These are phyloP conservation scores for Dryoscopus gambensis DNA, from an alignment of 2,113 vertebrate genomes.

Conservation along the genomic window DNA sequence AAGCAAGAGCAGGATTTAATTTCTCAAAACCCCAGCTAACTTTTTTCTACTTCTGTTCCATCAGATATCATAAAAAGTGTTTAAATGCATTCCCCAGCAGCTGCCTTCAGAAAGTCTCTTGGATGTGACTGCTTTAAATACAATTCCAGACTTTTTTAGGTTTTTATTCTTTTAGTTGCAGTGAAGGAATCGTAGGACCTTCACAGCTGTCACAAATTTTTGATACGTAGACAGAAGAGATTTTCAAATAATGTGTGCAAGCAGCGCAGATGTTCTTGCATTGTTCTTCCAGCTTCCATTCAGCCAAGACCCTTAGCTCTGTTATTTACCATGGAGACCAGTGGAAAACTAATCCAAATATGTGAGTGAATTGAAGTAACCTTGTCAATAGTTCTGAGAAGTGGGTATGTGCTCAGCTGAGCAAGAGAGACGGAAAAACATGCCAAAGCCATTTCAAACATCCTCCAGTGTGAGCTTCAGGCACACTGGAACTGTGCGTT, in stretches of 20 bases:
- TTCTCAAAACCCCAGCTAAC: background rate
- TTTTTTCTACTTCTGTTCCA: background rate
- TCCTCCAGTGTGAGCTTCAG: background rate
- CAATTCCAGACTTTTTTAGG: background rate
- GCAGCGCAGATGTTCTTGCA: slow-evolving; percentile 29
- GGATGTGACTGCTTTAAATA: background rate
- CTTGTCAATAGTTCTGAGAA: slow-evolving; percentile 51
- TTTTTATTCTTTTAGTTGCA: background rate
- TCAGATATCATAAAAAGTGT: background rate
- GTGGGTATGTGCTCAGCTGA: background rate
- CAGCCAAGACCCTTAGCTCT: background rate
- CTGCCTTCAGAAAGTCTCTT: slow-evolving; percentile 1
- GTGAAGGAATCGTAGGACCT: background rate
- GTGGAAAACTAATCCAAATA: slow-evolving; percentile 38
- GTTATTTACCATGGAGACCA: slow-evolving; percentile 55
- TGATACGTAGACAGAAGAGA: slow-evolving; percentile 31
- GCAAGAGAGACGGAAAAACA: slow-evolving; percentile 7
- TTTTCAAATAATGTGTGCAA: background rate
- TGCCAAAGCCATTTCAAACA: slow-evolving; percentile 12
- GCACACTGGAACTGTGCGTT: background rate
- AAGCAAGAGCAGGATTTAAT: background rate
- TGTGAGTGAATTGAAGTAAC: slow-evolving; percentile 21
- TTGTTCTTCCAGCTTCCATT: slow-evolving; percentile 40
- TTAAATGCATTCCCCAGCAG: background rate
- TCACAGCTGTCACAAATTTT: slow-evolving; percentile 35